phyloP scores from a whole-genome alignment of 64 coral and sea anemone species.

The Exaiptasia diaphana region DNA sequence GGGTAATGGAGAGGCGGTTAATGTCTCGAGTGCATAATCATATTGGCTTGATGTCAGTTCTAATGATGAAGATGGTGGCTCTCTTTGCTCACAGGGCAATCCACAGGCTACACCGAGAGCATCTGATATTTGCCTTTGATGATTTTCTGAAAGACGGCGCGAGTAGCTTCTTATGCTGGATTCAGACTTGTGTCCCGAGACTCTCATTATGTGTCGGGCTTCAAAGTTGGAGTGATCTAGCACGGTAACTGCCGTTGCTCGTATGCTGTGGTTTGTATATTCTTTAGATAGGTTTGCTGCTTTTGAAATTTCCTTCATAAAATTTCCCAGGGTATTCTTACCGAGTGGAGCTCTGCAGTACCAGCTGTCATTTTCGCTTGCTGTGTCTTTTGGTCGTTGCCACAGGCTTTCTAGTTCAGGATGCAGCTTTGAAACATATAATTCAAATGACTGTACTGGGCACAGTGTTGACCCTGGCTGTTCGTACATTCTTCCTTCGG shows the following conservation, averaged over 20 bases:
- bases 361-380: slow-evolving; percentile 2
- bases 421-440: slow-evolving; percentile 36
- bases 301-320: slow-evolving; percentile 34
- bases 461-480: neutral
- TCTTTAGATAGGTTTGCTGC: slow-evolving; percentile 15
- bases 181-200: slow-evolving; percentile 56
- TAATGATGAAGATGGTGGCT: neutral
- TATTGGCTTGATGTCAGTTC: neutral
- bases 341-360: slow-evolving; percentile 39
- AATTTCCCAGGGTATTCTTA: slow-evolving; percentile 23
- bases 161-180: slow-evolving; percentile 44
- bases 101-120: slow-evolving; percentile 11
- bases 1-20: neutral
- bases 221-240: slow-evolving; percentile 51
- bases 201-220: slow-evolving; percentile 41
- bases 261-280: slow-evolving; percentile 62
- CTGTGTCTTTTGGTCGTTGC: slow-evolving; percentile 9
- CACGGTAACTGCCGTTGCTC: slow-evolving; percentile 28
- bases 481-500: slow-evolving; percentile 62
- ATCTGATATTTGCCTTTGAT: slow-evolving; percentile 52
- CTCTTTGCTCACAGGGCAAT: neutral
- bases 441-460: slow-evolving; percentile 47
- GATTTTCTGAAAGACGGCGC: neutral
- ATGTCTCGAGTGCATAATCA: neutral
- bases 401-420: neutral